Conservation (phyloP, 2,797 vertebrate species). For the Oophaga sylvatica region DNA sequence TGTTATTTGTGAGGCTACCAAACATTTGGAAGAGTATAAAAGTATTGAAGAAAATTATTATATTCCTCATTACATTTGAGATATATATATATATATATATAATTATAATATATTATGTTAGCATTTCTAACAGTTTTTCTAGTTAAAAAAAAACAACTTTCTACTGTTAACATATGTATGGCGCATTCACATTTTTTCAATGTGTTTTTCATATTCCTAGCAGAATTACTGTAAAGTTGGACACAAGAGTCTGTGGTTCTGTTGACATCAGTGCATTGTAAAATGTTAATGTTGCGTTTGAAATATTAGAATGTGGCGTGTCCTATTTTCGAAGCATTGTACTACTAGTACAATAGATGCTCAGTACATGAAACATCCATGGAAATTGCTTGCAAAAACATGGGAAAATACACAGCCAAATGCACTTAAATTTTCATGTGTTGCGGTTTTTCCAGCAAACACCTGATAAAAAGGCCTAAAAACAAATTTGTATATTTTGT, state of each 20-base stretch:
- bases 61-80: not conserved
- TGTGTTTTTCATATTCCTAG: slow-evolving; percentile 9
- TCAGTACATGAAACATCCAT: slow-evolving; percentile 4
- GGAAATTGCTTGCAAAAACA: slow-evolving; percentile 8
- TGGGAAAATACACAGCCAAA: not conserved
- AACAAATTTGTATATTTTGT: slow-evolving; percentile 7
- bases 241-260: not conserved
- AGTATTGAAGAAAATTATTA: not conserved
- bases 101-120: too few species aligned
- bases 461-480: not conserved
- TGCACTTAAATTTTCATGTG: not conserved
- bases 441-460: not conserved
- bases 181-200: not conserved
- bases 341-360: not conserved
- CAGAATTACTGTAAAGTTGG: slow-evolving; percentile 8
- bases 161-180: not conserved
- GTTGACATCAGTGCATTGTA: slow-evolving; percentile 29
- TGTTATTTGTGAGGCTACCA: not conserved
- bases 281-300: slow-evolving; percentile 17
- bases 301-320: slow-evolving; percentile 20
- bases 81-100: too few species aligned
- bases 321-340: not conserved
- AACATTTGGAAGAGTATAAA: not conserved
- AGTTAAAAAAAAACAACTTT: not conserved
- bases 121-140: not conserved